Base-by-base conservation (phyloP, 2,113 vertebrate species). In the Percopsis transmontana region DNA sequence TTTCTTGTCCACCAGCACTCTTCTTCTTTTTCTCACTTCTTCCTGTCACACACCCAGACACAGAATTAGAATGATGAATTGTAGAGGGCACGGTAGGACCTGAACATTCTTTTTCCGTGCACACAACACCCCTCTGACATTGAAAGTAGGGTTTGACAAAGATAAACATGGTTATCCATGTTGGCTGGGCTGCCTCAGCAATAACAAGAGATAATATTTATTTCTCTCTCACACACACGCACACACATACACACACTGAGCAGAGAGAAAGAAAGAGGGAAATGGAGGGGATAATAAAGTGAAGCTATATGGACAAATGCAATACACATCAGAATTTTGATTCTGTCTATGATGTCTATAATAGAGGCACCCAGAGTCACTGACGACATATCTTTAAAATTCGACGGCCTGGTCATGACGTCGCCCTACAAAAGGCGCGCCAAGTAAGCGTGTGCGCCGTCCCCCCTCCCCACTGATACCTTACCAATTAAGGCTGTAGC, bases 341-440 rank as follows among this genome's bases (percentile, higher is more conserved):
- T 33, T 33, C 27, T 33, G 27, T 33, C 27, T 5, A 33, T 33
- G 27, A 33, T 33, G 8, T n/a, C n/a, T n/a, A n/a, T n/a, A n/a
- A 69, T 80, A 62, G 66, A 66, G 76, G 74, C 66, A n/a, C 70
- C 55, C 73, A 20, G 20, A 62, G 53, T 42, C 48, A 66, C 62
- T 91, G 89, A 92, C 92, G 87, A 92, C 91, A 92, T 88, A 90
- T 80, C 87, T 89, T 88, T 81, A 88, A 81, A 84, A 89, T 90
- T 85, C 23, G 74, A 85, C 90, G 91, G 92, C 90, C 91, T 89
- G 90, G 91, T 84, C 86, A 88, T 92, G 87, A 89, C 91, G 87
- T 92, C 89, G 88, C 72, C 77, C 19, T 21, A 56, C n/a, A 58
- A 45, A 21, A 41, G n/a, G 52, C 14, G 20, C 12, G 24, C 39